phyloP scores from a whole-genome alignment of 2,797 vertebrate species.

The Margarornis squamiger region DNA sequence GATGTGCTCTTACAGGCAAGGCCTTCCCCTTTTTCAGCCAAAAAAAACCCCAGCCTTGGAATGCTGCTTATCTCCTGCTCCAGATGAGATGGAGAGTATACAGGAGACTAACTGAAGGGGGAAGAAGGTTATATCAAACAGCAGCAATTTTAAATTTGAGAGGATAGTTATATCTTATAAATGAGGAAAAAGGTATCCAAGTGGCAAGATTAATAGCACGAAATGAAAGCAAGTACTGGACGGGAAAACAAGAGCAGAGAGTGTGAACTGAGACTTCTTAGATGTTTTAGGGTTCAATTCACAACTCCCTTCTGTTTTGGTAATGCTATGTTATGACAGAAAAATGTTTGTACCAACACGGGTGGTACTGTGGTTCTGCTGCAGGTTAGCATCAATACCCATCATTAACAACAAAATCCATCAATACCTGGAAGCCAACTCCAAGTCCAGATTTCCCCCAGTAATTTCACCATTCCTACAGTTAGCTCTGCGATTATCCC shows the following conservation, averaged over 20 bases:
- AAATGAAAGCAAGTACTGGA: neutral
- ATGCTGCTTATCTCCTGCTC: neutral
- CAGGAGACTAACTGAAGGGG: neutral
- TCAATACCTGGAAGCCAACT: neutral
- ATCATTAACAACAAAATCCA: too few relatives aligned
- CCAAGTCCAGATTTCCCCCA: neutral
- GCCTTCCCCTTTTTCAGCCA: neutral
- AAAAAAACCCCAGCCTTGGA: neutral
- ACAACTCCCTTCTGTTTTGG: neutral
- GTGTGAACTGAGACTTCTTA: neutral
- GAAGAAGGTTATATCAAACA: neutral
- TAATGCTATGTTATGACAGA: neutral
- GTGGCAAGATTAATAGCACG: neutral
- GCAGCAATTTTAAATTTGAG: neutral
- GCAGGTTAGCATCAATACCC: neutral
- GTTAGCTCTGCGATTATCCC: neutral
- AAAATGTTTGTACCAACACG: rapidly evolving
- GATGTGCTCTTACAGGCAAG: neutral
- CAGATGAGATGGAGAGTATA: neutral
- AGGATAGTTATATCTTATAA: neutral
- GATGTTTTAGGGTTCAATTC: neutral
- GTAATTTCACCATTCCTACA: neutral
- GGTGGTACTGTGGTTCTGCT: neutral
- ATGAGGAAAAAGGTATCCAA: neutral
- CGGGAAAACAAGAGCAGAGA: neutral